Evolutionary conservation across 2,113 vertebrate genomes (phyloP).

Genomic region (Rhinolophus ferrumequinum): DNA sequence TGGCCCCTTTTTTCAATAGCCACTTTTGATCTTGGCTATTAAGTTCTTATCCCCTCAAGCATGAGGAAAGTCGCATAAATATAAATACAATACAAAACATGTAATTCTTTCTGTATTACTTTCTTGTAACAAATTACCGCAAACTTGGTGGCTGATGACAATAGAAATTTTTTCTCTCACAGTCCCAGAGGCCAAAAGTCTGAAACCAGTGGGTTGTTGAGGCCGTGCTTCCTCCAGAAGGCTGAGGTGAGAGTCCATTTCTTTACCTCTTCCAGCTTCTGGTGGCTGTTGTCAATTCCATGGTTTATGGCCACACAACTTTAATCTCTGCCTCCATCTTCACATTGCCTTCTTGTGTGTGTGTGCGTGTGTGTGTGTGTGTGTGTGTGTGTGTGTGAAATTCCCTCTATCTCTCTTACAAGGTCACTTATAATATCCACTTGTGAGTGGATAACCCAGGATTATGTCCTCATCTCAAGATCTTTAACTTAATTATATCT

Average conservation of each 20-base stretch:
- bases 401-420: not conserved
- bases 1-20: not conserved
- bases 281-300: not conserved
- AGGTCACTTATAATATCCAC: not conserved
- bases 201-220: not conserved
- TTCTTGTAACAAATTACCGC: not conserved
- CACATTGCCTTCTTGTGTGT: not conserved
- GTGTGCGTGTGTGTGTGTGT: fast-evolving
- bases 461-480: not conserved
- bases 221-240: not conserved
- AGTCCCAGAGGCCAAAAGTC: not conserved
- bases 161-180: not conserved
- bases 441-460: not conserved
- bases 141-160: not conserved
- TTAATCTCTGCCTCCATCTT: not conserved
- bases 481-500: not conserved
- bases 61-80: not conserved
- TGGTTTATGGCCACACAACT: not conserved
- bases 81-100: not conserved
- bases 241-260: not conserved
- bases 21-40: not conserved
- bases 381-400: not conserved
- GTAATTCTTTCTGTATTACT: not conserved
- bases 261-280: not conserved
- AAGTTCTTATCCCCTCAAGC: not conserved